phyloP scores from a whole-genome alignment of 1,140 invertebrate genomes.

The Drosophila yakuba region DNA sequence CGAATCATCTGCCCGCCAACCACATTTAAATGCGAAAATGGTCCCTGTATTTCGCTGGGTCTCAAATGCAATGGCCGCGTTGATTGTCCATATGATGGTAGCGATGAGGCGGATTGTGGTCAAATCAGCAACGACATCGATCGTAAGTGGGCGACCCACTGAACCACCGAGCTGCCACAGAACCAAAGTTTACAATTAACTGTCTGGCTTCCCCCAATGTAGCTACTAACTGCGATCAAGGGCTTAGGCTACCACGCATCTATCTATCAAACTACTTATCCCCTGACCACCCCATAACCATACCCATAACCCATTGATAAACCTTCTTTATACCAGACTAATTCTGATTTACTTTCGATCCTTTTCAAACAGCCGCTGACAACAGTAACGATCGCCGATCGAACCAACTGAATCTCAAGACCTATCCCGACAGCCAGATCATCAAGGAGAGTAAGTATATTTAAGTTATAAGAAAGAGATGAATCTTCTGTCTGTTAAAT shows the following conservation, averaged over 20 bases:
- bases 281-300: neutral
- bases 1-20: conserved; percentile 69
- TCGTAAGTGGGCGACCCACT: conserved; percentile 69
- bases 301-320: neutral
- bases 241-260: conserved; percentile 20
- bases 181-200: conserved; percentile 1
- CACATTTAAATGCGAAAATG: conserved; percentile 88
- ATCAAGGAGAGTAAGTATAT: conserved; percentile 92
- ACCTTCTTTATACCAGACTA: neutral
- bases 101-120: conserved; percentile 89
- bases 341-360: neutral
- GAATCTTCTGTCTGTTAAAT: conserved; percentile 2
- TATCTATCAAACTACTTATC: neutral
- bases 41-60: conserved; percentile 87
- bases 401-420: conserved; percentile 86
- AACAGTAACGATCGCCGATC: conserved; percentile 17
- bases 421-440: conserved; percentile 90
- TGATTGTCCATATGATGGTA: conserved; percentile 88
- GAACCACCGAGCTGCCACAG: neutral
- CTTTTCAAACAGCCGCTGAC: conserved; percentile 18
- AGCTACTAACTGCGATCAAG: conserved; percentile 5
- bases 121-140: conserved; percentile 76
- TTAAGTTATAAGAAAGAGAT: neutral
- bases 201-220: neutral
- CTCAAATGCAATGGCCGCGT: conserved; percentile 87